Evolutionary conservation across 2,888 invertebrate genomes (phyloP), one percentile per base, ranked within the genome.

Genomic region (Cabera pusaria): DNA sequence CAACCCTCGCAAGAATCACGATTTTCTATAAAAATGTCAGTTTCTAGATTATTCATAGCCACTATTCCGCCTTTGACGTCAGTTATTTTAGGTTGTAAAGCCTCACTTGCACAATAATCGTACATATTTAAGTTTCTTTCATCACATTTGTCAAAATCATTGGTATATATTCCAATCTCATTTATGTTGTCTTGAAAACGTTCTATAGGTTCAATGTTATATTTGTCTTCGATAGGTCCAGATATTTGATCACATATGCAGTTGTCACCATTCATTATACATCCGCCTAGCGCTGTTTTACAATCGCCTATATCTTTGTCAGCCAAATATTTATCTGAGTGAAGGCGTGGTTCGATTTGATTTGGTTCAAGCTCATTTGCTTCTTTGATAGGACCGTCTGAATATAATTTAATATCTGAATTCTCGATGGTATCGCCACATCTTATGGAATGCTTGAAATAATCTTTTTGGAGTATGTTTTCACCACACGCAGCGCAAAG

Each of bases 241-340:
- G 64, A 26, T 40, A 74, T 78, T 62, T 81, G 70, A 25, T 56
- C 62, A 56, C 80, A 79, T 8, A 81, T 47, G 42, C 81, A 79
- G 24, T 56, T 61, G n/a, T 55, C 58, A 1, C 54, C 62, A 3
- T 48, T 59, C 38, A 69, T 62, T 11, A 79, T 67, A 49, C 81
- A 82, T 12, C 56, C 52, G 0, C 76, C 79, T 45, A 79, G 40
- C 31, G 63, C 60, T 28, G 63, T 41, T 53, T 72, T 69, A 42
- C 80, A 80, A 34, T 54, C 61, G 12, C 38, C 59, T 2, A 63
- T 28, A 31, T 63, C 56, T 22, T 44, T 53, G 17, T 48, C 44
- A 24, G 8, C 9, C 20, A 17, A 24, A 6, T 7, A 7, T 37
- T 44, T 33, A 23, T 34, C 11, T 6, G 8, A 12, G 20, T 6